Conservation (phyloP, 2,888 invertebrate genomes). For the Dinocampus coccinellae region DNA sequence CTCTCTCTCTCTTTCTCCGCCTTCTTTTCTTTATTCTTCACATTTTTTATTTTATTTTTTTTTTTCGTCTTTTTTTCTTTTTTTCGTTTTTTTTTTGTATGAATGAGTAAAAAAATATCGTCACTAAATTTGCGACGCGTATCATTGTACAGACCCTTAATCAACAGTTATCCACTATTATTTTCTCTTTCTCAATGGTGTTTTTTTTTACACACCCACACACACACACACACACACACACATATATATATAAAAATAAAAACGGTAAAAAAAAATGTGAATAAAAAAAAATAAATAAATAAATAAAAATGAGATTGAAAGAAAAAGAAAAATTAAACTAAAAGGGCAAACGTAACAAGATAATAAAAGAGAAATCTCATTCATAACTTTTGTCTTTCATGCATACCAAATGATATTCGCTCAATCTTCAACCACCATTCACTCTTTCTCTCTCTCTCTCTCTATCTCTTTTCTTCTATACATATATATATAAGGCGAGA, state of each 20-base stretch:
- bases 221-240: no score
- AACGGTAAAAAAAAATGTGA: constrained; percentile 14
- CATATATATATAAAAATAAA: neutral
- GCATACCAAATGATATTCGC: constrained; percentile 51
- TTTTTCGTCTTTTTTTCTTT: neutral
- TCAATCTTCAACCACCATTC: constrained; percentile 37
- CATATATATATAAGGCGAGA: neutral
- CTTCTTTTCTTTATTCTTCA: no score
- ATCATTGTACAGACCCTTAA: neutral
- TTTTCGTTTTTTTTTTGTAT: neutral
- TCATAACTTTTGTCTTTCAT: constrained; percentile 54
- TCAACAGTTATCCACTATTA: constrained; percentile 1
- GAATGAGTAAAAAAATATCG: constrained; percentile 17
- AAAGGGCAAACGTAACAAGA: constrained; percentile 47
- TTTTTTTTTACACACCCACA: no score
- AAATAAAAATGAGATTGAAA: no score
- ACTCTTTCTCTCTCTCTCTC: constrained; percentile 20
- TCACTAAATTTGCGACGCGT: neutral
- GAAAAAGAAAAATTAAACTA: constrained; percentile 29
- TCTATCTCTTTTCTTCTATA: constrained; percentile 20
- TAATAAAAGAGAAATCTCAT: constrained; percentile 52
- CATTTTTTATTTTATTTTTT: no score
- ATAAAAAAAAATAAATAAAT: constrained; percentile 19
- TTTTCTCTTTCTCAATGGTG: neutral
- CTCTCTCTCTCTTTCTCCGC: no score